Percentiles rank a stretch among this genome's conserved stretches.
Evolutionary conservation across 2,797 vertebrate species (phyloP).

Genomic region (Myiotriccus ornatus): DNA sequence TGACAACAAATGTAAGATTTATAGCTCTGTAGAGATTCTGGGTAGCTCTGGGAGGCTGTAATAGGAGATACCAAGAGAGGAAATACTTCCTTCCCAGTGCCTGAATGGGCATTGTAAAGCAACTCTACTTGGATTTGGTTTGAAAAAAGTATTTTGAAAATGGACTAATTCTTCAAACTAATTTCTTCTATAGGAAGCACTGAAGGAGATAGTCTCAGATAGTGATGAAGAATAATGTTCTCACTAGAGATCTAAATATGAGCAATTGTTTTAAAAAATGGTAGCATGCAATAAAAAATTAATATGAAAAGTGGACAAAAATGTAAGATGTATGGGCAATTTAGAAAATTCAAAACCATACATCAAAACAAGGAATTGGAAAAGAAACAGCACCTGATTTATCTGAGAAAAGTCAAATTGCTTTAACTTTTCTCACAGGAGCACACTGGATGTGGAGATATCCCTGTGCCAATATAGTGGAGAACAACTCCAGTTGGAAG

Average conservation of each 20-base stretch:
- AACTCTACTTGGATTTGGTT: not conserved
- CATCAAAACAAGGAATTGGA: not conserved
- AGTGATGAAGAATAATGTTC: not conserved
- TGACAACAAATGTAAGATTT: not conserved
- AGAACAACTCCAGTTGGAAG: not conserved
- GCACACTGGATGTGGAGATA: too few species aligned
- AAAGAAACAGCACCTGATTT: not conserved
- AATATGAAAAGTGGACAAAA: not conserved
- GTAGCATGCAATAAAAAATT: not conserved
- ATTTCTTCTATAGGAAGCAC: not conserved
- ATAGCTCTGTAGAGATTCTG: not conserved
- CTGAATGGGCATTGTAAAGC: not conserved
- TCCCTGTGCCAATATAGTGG: fast-evolving
- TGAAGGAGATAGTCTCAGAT: not conserved
- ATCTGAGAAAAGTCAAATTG: not conserved
- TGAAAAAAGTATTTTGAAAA: not conserved
- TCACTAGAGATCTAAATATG: not conserved
- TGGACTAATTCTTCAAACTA: not conserved
- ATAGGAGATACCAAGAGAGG: not conserved
- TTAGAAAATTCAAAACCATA: not conserved
- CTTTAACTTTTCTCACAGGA: not conserved
- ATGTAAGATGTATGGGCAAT: not conserved
- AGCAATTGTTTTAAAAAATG: not conserved
- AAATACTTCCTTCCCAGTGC: not conserved
- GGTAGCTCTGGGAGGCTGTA: not conserved